These are phyloP conservation scores for Plecturocebus donacophilus DNA, from an alignment of 2,113 vertebrate species.

Conservation along the genomic window DNA sequence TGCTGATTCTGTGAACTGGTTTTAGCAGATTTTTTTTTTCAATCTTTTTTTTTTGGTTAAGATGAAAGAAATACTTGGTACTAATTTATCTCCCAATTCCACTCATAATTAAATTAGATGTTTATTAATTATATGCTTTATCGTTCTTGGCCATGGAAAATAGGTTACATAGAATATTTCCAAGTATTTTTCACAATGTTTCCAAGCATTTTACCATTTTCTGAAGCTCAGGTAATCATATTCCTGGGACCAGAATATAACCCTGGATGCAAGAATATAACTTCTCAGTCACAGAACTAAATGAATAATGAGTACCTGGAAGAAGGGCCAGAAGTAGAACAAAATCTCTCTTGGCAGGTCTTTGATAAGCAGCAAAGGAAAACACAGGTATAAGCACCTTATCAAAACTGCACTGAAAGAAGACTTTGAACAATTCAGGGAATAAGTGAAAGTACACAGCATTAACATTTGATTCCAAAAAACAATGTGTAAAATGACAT, in stretches of 20 bases:
- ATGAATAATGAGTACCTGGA: neutral
- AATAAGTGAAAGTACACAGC: neutral
- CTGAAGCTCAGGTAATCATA: accelerated
- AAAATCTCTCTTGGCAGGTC: neutral
- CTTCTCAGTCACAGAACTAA: neutral
- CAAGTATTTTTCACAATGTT: neutral
- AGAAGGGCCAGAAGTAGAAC: neutral
- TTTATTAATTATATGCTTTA: neutral
- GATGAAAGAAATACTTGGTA: neutral
- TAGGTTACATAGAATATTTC: neutral
- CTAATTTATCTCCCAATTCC: neutral
- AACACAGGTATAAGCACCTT: neutral
- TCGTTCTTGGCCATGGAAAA: neutral
- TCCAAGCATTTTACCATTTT: neutral
- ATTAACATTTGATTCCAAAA: neutral
- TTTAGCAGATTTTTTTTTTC: neutral
- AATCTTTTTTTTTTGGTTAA: neutral
- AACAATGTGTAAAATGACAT: neutral
- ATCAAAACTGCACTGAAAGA: neutral
- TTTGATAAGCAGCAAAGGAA: neutral
- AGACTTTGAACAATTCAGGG: neutral
- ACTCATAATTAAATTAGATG: neutral
- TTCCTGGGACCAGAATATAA: neutral
- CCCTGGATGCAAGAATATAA: neutral
- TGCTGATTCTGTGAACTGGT: neutral